Percentiles rank a stretch among this genome's conserved stretches.
Conservation (phyloP, 2,797 vertebrate species). For the Neosalanx taihuensis region DNA sequence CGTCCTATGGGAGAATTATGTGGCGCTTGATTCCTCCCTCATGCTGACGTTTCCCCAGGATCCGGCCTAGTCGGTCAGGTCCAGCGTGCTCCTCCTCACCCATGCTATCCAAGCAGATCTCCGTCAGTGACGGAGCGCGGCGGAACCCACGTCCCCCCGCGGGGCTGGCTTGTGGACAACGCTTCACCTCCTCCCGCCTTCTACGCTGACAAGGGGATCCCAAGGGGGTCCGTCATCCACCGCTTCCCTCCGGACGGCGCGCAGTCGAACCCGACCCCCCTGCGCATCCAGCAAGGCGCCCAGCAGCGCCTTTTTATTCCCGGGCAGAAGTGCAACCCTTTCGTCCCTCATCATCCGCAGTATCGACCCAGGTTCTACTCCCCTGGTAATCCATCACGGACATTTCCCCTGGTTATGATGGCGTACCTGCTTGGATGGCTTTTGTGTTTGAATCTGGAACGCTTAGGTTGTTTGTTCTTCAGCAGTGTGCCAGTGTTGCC, state of each 20-base stretch:
- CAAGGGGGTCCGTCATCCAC: constrained; percentile 52
- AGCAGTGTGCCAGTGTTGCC: constrained; percentile 44
- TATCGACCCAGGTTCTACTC: constrained; percentile 66
- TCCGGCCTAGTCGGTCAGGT: constrained; percentile 53
- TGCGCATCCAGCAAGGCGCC: constrained; percentile 62
- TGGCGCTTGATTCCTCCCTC: no score
- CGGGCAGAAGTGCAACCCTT: constrained; percentile 56
- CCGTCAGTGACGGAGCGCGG: constrained; percentile 54
- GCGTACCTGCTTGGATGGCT: neutral
- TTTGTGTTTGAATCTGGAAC: neutral
- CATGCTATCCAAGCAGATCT: constrained; percentile 48
- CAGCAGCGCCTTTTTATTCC: constrained; percentile 46
- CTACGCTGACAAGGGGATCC: constrained; percentile 61
- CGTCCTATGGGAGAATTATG: no score
- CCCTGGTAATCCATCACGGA: constrained; percentile 71
- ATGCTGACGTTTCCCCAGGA: constrained; percentile 43
- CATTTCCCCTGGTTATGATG: neutral
- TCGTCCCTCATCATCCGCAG: constrained; percentile 49
- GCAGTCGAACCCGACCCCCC: constrained; percentile 50
- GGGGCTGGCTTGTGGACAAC: constrained; percentile 61
- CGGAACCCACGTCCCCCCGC: constrained; percentile 64
- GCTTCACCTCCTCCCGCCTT: constrained; percentile 43
- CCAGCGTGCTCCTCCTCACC: constrained; percentile 57
- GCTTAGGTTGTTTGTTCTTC: constrained; percentile 5
- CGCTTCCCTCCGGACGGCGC: constrained; percentile 55